Conservation (phyloP, 1,140 invertebrate species). For the Penaeus vannamei region DNA sequence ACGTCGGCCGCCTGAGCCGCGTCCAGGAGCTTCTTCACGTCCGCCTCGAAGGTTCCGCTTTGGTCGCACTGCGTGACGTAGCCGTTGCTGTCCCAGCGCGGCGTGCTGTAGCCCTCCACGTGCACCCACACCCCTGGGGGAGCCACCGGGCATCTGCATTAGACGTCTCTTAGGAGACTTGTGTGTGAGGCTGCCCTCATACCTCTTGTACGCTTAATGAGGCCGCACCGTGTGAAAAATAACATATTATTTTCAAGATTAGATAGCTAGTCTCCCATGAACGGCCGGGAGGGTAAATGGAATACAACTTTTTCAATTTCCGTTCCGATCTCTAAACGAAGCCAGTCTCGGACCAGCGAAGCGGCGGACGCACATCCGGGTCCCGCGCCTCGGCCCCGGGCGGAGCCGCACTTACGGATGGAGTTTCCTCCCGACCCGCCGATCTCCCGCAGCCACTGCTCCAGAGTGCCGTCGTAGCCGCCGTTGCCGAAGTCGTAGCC, state of each 20-base stretch:
- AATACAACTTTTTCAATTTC: no score
- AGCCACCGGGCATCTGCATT: not conserved
- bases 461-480: slow-evolving; percentile 70
- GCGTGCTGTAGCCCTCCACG: slow-evolving; percentile 72
- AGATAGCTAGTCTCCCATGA: no score
- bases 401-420: slow-evolving; percentile 70
- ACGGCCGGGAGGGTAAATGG: no score
- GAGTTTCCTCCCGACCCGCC: slow-evolving; percentile 72
- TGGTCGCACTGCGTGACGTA: slow-evolving; percentile 33
- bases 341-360: no score
- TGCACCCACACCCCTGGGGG: slow-evolving; percentile 73
- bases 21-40: slow-evolving; percentile 26
- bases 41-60: slow-evolving; percentile 36
- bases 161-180: slow-evolving; percentile 2
- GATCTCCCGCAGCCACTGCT: slow-evolving; percentile 71
- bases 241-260: no score
- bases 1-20: slow-evolving; percentile 68
- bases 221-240: no score
- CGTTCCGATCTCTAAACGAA: no score
- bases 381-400: no score
- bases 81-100: slow-evolving; percentile 30
- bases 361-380: no score
- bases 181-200: not conserved
- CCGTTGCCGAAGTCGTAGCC: slow-evolving; percentile 70
- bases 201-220: no score